A percentile compares a stretch with the other conserved stretches of the same genome.
Conservation (phyloP, 1,140 invertebrate species). For the Camponotus floridanus region DNA sequence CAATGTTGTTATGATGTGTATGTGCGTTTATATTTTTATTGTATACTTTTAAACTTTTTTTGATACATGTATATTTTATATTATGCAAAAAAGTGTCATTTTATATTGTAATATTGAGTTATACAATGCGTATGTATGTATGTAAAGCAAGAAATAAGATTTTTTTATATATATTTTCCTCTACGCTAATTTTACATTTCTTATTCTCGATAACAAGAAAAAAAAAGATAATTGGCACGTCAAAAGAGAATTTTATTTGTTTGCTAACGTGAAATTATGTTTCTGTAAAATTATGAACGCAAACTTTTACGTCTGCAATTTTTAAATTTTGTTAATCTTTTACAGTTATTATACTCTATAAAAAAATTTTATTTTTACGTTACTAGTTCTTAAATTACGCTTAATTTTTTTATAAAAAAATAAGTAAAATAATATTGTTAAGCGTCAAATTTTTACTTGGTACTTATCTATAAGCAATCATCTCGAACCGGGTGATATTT, state of each 20-base stretch:
- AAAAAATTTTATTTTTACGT: neutral
- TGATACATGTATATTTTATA: slow-evolving; percentile 29
- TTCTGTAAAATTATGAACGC: neutral
- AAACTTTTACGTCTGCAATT: neutral
- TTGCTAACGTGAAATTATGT: neutral
- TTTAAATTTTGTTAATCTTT: neutral
- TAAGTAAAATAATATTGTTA: neutral
- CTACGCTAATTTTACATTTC: neutral
- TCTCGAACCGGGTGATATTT: neutral
- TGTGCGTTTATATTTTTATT: slow-evolving; percentile 9
- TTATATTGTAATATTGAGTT: slow-evolving; percentile 22
- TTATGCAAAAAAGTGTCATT: slow-evolving; percentile 10
- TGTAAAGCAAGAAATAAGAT: slow-evolving; percentile 21
- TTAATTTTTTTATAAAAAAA: slow-evolving; percentile 6
- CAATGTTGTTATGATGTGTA: slow-evolving; percentile 8
- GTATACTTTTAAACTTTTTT: slow-evolving; percentile 7
- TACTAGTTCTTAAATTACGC: neutral
- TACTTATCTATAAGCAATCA: neutral
- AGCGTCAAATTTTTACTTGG: slow-evolving; percentile 1
- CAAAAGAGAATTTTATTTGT: neutral
- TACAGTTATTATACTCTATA: slow-evolving; percentile 37
- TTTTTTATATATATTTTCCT: slow-evolving; percentile 38
- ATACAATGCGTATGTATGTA: neutral
- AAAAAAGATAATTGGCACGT: neutral
- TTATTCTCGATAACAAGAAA: neutral